Percentiles rank a stretch among this genome's conserved stretches.
Evolutionary conservation across 2,113 vertebrate genomes (phyloP).

Genomic region (Gymnobelideus leadbeateri): DNA sequence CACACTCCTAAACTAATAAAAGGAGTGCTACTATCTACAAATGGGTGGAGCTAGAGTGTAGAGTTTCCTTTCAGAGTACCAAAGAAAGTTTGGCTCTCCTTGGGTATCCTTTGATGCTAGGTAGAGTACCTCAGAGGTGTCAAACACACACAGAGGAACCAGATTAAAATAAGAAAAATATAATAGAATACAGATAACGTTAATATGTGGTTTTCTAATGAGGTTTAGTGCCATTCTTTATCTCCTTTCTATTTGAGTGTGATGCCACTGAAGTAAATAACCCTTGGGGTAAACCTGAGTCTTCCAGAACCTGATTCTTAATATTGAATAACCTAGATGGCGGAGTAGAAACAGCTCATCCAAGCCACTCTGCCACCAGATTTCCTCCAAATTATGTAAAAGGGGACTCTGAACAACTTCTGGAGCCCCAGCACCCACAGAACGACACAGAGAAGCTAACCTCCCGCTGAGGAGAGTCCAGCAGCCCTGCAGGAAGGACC

Average conservation of each 20-base stretch:
- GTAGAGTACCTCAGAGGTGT: not conserved
- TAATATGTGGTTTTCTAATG: not conserved
- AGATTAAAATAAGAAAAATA: not conserved
- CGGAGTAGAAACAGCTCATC: too few species aligned
- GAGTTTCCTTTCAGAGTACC: not conserved
- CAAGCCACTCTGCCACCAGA: too few species aligned
- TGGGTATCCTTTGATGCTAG: not conserved
- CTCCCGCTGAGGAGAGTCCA: too few species aligned
- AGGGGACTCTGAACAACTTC: too few species aligned
- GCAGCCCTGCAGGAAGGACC: too few species aligned
- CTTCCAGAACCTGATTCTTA: not conserved
- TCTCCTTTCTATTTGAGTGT: not conserved
- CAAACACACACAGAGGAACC: not conserved
- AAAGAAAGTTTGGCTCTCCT: not conserved
- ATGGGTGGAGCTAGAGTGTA: too few species aligned
- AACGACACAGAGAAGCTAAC: too few species aligned
- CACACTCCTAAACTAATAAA: not conserved
- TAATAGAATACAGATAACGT: not conserved
- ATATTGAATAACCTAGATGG: not conserved
- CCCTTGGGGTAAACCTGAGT: not conserved
- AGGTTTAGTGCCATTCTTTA: not conserved
- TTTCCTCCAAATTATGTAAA: too few species aligned
- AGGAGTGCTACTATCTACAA: not conserved
- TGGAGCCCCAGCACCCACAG: too few species aligned
- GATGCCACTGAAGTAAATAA: not conserved